Base-by-base conservation (phyloP, 2,888 invertebrate species). In the Glyphotaelius pellucidus region DNA sequence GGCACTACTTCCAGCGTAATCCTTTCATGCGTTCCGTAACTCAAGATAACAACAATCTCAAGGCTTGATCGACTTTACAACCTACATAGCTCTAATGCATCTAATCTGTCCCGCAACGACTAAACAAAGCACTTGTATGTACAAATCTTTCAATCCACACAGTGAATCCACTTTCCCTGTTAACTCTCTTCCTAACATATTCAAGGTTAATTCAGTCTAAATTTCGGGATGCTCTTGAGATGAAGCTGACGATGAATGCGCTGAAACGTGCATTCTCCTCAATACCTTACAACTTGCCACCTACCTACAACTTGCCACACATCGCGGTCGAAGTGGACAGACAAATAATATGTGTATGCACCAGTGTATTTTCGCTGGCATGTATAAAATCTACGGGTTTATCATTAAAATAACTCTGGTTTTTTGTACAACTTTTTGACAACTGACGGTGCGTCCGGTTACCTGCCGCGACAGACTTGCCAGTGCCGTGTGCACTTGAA, bases 311-410 rank as follows among this genome's bases (percentile, higher is more conserved):
- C 52, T 52, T 5, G 52, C 67, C 67, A 19, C 67, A 67, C 25
- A 15, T 67, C 67, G 67, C 67, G 67, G 19, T 67, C 67, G 83
- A 83, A 5, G 35, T 32, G 84, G 38, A n/a, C 84, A 32, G n/a
- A 35, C 38, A 84, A 84, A 81, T 32, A 31, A 32, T 84, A 83
- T 32, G 19, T 83, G 35, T 35, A 84, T 84, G 84, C 35, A 84
- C 38, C 84, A 38, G 84, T 32, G 32, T 84, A 32, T 32, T 84
- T 35, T 89, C 31, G 32, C 32, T 11, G n/a, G 79, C 88, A 35
- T 32, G 88, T 79, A 38, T 89, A 89, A 89, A 89, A 89, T 80
- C 88, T 89, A 89, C 79, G n/a, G 85, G 14, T 86, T 86, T 86
- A 79, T n/a, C 86, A 86, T 89, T 87, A 31, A 89, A 80, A 89